phyloP scores from a whole-genome alignment of 2,797 vertebrate species.

The Sandelia bainsii region DNA sequence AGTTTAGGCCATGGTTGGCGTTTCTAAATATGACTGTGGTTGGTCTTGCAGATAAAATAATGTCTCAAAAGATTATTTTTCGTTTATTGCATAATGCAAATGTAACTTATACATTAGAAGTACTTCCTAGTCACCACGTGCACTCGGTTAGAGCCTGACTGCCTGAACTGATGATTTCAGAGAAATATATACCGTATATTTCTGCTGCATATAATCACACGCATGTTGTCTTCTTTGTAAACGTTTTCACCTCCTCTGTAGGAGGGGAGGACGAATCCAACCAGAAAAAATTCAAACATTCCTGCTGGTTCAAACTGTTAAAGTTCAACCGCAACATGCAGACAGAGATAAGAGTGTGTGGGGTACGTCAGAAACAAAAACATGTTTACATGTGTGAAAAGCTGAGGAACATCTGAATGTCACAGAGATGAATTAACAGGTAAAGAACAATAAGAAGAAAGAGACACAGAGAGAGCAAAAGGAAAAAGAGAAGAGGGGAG shows the following conservation, averaged over 20 bases:
- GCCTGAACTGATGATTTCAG: too few species aligned
- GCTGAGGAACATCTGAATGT: background rate
- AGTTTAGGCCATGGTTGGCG: too few species aligned
- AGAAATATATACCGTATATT: too few species aligned
- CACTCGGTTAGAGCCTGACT: too few species aligned
- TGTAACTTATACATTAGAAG: too few species aligned
- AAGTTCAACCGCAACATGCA: background rate
- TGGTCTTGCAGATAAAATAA: too few species aligned
- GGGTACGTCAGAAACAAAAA: background rate
- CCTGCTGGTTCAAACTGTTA: background rate
- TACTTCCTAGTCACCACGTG: too few species aligned
- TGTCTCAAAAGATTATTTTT: too few species aligned
- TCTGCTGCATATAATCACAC: too few species aligned
- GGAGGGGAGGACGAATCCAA: background rate
- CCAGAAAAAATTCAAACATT: background rate
- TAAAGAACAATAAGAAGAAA: constrained; percentile 40
- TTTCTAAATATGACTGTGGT: too few species aligned
- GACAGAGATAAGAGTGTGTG: background rate
- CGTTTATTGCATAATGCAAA: too few species aligned
- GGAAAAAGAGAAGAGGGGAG: constrained; percentile 7
- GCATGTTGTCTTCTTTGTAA: background rate
- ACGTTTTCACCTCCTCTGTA: too few species aligned
- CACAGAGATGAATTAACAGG: constrained; percentile 46
- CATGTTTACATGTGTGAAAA: constrained; percentile 1
- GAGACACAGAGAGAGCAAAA: constrained; percentile 1